A percentile compares a stretch with the other conserved stretches of the same genome.
phyloP scores from a whole-genome alignment of 2,797 vertebrate genomes.

The Oreochromis mossambicus region DNA sequence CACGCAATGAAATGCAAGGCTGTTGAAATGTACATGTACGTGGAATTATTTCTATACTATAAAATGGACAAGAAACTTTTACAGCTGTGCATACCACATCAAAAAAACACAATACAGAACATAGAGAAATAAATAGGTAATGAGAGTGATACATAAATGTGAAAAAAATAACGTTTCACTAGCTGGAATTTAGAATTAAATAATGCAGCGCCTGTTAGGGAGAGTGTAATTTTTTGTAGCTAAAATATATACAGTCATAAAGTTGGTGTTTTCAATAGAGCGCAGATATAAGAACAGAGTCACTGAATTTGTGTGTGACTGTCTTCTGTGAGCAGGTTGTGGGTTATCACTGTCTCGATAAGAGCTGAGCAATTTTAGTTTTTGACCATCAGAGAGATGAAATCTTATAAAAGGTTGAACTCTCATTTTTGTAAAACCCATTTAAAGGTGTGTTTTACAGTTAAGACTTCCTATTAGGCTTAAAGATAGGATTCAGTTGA shows the following conservation, averaged over 20 bases:
- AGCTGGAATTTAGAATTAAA: neutral
- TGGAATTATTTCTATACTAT: neutral
- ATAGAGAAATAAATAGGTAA: neutral
- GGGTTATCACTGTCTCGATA: neutral
- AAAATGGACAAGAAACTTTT: neutral
- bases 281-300: neutral
- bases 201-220: neutral
- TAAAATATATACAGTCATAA: neutral
- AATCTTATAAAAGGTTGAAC: neutral
- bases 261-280: neutral
- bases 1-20: neutral
- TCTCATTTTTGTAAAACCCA: neutral
- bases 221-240: neutral
- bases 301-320: neutral
- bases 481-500: neutral
- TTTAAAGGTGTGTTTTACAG: neutral
- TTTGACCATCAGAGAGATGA: neutral
- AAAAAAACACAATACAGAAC: neutral
- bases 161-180: neutral
- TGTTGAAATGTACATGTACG: neutral
- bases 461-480: neutral
- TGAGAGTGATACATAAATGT: neutral
- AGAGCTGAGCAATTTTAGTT: neutral
- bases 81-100: neutral
- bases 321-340: neutral